Evolutionary conservation across 2,113 vertebrate genomes (phyloP).

Genomic region (Protobothrops mucrosquamatus): DNA sequence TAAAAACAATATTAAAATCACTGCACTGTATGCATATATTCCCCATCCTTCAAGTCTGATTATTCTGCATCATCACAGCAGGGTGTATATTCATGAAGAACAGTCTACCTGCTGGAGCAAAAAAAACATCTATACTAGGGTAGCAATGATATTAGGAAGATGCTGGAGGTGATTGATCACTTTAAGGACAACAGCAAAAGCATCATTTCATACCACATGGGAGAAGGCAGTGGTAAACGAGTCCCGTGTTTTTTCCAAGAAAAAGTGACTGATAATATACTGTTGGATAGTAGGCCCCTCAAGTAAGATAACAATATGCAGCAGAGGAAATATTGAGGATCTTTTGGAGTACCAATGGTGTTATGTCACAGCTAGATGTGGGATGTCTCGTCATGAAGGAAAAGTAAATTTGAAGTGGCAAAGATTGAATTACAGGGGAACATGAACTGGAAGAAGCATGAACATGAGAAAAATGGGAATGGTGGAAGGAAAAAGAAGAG

Average conservation of each 20-base stretch:
- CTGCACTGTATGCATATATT: not conserved
- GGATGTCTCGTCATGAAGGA: not conserved
- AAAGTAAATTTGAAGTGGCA: not conserved
- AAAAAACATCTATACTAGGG: not conserved
- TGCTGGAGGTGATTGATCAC: not conserved
- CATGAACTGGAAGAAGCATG: not conserved
- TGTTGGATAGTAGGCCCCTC: not conserved
- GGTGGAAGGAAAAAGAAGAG: not conserved
- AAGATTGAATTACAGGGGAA: not conserved
- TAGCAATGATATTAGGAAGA: not conserved
- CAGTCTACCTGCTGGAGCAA: not conserved
- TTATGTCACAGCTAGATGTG: not conserved
- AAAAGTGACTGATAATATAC: not conserved
- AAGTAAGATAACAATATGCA: not conserved
- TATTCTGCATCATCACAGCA: not conserved
- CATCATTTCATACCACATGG: not conserved
- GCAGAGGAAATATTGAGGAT: not conserved
- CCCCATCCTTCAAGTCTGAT: not conserved
- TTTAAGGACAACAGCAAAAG: not conserved
- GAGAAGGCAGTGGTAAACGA: not conserved
- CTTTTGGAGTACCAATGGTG: not conserved
- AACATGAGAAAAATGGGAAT: not conserved
- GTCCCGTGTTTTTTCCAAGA: not conserved
- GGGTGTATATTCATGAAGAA: not conserved
- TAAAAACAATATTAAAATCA: conserved; percentile 1